Conservation (phyloP, 2,113 vertebrate species). For the Symphodus melops region DNA sequence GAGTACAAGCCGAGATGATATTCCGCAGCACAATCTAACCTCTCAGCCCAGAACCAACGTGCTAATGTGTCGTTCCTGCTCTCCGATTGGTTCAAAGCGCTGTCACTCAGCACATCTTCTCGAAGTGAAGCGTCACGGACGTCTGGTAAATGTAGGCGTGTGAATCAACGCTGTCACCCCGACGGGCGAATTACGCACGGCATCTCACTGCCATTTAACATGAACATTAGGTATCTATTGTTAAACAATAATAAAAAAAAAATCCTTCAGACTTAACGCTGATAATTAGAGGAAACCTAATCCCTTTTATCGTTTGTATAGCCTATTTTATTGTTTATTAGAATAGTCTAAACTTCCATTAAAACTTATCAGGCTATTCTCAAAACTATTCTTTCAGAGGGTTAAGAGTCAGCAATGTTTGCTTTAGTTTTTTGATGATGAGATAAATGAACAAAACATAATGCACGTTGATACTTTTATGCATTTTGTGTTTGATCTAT, state of each 20-base stretch:
- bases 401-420: too few species aligned
- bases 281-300: too few species aligned
- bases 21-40: conserved; percentile 67
- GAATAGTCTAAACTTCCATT: too few species aligned
- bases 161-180: background rate
- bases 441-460: background rate
- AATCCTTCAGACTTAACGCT: too few species aligned
- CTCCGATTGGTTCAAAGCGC: conserved; percentile 74
- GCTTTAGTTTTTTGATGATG: background rate
- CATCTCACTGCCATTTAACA: background rate
- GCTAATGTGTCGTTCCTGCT: conserved; percentile 9
- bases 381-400: too few species aligned
- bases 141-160: conserved; percentile 63
- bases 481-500: background rate
- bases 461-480: background rate
- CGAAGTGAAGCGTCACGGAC: conserved; percentile 34
- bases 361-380: too few species aligned
- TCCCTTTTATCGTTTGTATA: too few species aligned
- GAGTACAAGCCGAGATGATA: conserved; percentile 45
- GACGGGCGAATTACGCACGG: too few species aligned
- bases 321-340: too few species aligned
- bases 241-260: background rate
- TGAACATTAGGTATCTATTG: background rate
- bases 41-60: conserved; percentile 55
- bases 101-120: conserved; percentile 66